Conservation (phyloP, 2,113 vertebrate genomes). For the Amphiprion ocellaris region DNA sequence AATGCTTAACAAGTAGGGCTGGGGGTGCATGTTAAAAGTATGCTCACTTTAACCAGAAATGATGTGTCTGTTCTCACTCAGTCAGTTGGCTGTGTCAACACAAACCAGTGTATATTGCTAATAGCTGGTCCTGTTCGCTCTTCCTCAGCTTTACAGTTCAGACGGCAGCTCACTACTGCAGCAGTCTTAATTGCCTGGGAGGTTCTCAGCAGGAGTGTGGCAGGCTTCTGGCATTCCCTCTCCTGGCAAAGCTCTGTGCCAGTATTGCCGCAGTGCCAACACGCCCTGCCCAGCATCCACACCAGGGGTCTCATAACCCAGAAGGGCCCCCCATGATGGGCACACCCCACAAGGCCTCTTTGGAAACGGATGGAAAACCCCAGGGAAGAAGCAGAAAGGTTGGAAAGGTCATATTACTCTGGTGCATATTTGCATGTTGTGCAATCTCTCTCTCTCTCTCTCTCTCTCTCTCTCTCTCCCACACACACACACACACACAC, state of each 20-base stretch:
- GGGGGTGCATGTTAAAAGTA: conserved; percentile 40
- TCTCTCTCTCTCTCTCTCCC: not conserved
- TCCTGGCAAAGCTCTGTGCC: conserved; percentile 67
- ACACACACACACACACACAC: no score
- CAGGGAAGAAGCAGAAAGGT: conserved; percentile 61
- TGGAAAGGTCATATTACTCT: conserved; percentile 70
- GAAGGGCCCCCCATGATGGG: conserved; percentile 67
- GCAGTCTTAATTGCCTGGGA: conserved; percentile 73
- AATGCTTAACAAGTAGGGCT: conserved; percentile 55
- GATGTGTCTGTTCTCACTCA: conserved; percentile 57
- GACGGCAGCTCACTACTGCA: conserved; percentile 39
- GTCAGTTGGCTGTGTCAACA: conserved; percentile 36
- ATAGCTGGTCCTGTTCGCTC: conserved; percentile 36
- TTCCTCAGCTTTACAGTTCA: conserved; percentile 40
- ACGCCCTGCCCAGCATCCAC: conserved; percentile 63
- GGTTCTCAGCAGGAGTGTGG: conserved; percentile 75
- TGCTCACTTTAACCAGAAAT: conserved; percentile 57
- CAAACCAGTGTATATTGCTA: conserved; percentile 40
- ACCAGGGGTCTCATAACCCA: conserved; percentile 68
- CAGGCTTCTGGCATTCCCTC: conserved; percentile 71
- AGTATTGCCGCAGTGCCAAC: conserved; percentile 62
- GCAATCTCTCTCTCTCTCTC: conserved; percentile 7
- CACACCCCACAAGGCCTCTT: conserved; percentile 66
- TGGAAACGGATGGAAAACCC: conserved; percentile 75
- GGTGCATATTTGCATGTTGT: conserved; percentile 37